phyloP scores from a whole-genome alignment of 2,888 invertebrate genomes.

The Pseudococcus viburni region DNA sequence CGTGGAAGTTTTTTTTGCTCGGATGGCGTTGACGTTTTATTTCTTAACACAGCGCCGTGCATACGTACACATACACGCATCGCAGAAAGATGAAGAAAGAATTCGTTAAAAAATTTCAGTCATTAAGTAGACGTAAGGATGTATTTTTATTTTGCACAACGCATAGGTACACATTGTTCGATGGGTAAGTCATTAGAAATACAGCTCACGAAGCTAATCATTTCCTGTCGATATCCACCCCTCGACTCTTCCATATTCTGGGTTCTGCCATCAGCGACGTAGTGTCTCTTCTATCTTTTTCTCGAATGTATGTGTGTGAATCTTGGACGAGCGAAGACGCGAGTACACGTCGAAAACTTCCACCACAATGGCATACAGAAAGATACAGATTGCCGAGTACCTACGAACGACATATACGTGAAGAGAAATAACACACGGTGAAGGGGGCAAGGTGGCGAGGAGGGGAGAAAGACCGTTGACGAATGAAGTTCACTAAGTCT shows the following conservation, averaged over 20 bases:
- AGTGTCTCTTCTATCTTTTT: neutral
- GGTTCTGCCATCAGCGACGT: constrained; percentile 8
- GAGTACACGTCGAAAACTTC: constrained; percentile 30
- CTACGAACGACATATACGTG: constrained; percentile 1
- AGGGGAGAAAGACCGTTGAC: constrained; percentile 51
- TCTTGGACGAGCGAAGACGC: neutral
- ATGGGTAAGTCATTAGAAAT: constrained; percentile 60
- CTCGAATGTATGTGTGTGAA: constrained; percentile 15
- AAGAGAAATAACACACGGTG: constrained; percentile 17
- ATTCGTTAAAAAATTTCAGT: constrained; percentile 50
- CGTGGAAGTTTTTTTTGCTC: neutral
- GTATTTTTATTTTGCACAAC: constrained; percentile 52
- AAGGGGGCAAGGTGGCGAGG: neutral
- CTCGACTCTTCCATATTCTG: neutral
- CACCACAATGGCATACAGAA: neutral
- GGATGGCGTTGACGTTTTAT: constrained; percentile 47
- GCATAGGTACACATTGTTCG: constrained; percentile 58
- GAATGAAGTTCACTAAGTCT: constrained; percentile 66
- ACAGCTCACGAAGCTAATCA: constrained; percentile 66
- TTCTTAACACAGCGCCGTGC: constrained; percentile 3
- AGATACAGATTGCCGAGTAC: constrained; percentile 24
- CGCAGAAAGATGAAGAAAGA: neutral
- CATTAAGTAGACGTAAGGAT: constrained; percentile 54
- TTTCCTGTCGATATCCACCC: constrained; percentile 65
- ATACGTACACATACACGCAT: neutral